Percentiles rank a stretch among this genome's conserved stretches.
Conservation (phyloP, 1,140 invertebrate species). For the Ceratina japonica region DNA sequence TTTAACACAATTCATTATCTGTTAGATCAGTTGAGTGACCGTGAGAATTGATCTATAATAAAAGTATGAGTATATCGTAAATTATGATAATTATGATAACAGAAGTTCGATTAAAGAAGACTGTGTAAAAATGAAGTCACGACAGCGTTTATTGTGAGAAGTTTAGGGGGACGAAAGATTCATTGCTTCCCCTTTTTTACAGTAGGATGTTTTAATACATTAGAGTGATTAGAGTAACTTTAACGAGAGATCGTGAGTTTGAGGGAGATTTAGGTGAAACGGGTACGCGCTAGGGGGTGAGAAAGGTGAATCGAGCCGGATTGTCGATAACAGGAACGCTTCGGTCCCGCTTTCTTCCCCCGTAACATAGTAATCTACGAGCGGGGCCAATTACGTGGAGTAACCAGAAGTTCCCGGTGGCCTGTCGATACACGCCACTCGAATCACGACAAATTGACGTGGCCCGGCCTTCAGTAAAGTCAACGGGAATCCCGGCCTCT, state of each 20-base stretch:
- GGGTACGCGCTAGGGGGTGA: too few species aligned
- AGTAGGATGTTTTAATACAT: not conserved
- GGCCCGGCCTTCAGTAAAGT: conserved; percentile 8
- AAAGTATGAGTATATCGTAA: too few species aligned
- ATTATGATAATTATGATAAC: too few species aligned
- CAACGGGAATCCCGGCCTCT: conserved; percentile 54
- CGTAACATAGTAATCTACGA: conserved; percentile 57
- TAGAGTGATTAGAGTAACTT: not conserved
- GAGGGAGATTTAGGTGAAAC: not conserved
- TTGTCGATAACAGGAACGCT: conserved; percentile 36
- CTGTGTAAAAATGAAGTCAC: too few species aligned
- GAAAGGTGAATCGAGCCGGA: not conserved
- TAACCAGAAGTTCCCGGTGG: conserved; percentile 36
- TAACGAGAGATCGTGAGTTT: not conserved
- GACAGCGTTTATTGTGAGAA: too few species aligned
- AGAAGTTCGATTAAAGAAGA: too few species aligned
- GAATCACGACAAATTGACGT: conserved; percentile 51
- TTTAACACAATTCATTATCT: not conserved
- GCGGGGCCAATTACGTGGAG: conserved; percentile 46
- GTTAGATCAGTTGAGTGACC: too few species aligned
- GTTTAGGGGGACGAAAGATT: not conserved
- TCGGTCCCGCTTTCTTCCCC: conserved; percentile 27
- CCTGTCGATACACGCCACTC: conserved; percentile 50
- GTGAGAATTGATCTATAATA: too few species aligned
- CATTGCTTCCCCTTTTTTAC: not conserved